Base-by-base conservation (phyloP, 2,797 vertebrate species). In the Psittacula derbiana region DNA sequence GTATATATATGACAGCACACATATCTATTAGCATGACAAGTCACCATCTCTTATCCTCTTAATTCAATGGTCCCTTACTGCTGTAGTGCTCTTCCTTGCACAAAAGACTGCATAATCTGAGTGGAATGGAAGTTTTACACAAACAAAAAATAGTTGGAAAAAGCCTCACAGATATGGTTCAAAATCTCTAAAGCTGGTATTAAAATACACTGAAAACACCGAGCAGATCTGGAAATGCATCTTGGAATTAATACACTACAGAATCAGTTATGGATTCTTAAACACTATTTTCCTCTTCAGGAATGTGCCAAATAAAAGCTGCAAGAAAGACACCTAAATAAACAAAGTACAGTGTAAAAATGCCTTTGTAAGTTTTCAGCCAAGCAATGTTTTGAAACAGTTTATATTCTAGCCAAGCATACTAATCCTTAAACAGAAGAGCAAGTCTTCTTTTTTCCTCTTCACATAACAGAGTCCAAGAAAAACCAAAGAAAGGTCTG, bases 271-370 rank as follows among this genome's bases (percentile, higher is more conserved):
- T 36, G 87, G 83, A 89, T 92, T 96, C 86, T 96, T 80, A 92
- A 95, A 96, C 94, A 67, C 49, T 89, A 72, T 95, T 93, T 94
- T 86, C 84, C 96, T 20, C 52, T 92, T 92, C 65, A 92, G 71
- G 84, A 95, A 94, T 86, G 88, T 93, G 90, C 69, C 93, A 96
- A 97, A 95, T 80, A 96, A 96, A 97, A 96, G 93, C 79, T 83
- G 86, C 16, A 57, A 89, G 71, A 84, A 80, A 93, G 91, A 95
- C 88, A 92, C 90, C 91, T 93, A 95, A 66, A 96, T 97, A 97
- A 97, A 97, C 95, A 95, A 92, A 96, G 88, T n/a, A 33, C 66
- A 21, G 20, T n/a, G 25, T 65, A 70, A 82, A 95, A 94, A 95
- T 66, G 52, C 36, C 70, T 90, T 76, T 64, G 31, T 58, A 92